Evolutionary conservation across 2,888 invertebrate genomes (phyloP).

Genomic region (Brachypterus glaber): DNA sequence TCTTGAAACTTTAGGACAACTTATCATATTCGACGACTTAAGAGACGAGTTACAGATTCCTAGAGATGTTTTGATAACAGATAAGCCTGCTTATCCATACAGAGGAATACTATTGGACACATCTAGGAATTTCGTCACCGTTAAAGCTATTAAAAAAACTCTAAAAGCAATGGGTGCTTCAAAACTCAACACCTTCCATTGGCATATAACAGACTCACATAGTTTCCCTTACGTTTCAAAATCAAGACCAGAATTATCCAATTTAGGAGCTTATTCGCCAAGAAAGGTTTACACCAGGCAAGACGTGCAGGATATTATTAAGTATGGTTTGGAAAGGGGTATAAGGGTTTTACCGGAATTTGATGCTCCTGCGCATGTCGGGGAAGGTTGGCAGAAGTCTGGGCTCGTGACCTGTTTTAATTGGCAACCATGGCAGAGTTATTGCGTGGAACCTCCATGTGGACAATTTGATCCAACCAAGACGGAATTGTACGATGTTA

Average conservation of each 20-base stretch:
- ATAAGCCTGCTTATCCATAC: constrained; percentile 78
- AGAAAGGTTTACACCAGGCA: constrained; percentile 53
- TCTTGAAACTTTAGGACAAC: constrained; percentile 57
- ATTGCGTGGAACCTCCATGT: constrained; percentile 76
- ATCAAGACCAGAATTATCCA: constrained; percentile 60
- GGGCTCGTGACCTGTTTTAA: constrained; percentile 59
- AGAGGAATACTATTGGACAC: constrained; percentile 71
- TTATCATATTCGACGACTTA: constrained; percentile 58
- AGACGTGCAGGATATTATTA: constrained; percentile 23
- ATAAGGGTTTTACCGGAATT: constrained; percentile 85
- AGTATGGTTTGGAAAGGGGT: constrained; percentile 45
- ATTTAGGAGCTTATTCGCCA: constrained; percentile 70
- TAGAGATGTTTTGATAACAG: constrained; percentile 53
- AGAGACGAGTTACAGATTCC: constrained; percentile 53
- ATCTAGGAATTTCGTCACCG: constrained; percentile 72
- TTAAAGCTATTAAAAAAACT: constrained; percentile 61
- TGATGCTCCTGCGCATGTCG: constrained; percentile 85
- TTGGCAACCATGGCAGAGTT: constrained; percentile 62
- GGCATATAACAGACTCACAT: constrained; percentile 90
- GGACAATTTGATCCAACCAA: constrained; percentile 72
- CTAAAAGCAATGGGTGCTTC: constrained; percentile 85
- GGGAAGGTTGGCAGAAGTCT: constrained; percentile 74
- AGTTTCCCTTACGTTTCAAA: constrained; percentile 82
- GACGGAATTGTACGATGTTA: constrained; percentile 56
- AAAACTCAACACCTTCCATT: constrained; percentile 89